Evolutionary conservation across 2,113 vertebrate species (phyloP).

Genomic region (Bubalus kerabau): DNA sequence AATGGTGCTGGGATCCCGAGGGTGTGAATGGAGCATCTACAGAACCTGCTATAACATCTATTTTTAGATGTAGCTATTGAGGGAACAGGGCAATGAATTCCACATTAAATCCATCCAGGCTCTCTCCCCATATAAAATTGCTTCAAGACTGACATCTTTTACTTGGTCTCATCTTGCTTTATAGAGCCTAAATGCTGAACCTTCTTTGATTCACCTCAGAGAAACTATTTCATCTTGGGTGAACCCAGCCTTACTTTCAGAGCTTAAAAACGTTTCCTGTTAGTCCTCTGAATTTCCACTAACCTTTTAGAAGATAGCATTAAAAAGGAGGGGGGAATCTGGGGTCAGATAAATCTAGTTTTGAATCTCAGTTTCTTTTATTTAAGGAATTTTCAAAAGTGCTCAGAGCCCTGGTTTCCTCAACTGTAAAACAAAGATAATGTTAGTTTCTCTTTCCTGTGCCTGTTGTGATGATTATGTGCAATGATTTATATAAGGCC

Average conservation of each 20-base stretch:
- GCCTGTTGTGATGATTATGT: neutral
- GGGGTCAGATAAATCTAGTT: neutral
- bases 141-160: neutral
- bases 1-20: neutral
- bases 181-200: neutral
- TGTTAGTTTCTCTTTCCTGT: neutral
- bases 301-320: neutral
- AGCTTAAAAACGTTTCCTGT: slow-evolving; percentile 18
- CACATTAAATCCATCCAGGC: neutral
- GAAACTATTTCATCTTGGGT: neutral
- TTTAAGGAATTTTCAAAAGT: neutral
- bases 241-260: neutral
- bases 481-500: neutral
- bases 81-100: neutral
- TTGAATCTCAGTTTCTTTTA: neutral
- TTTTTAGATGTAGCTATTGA: neutral
- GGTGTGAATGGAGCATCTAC: neutral
- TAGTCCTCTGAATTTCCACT: neutral
- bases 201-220: neutral
- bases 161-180: neutral
- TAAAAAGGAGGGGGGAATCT: neutral
- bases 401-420: neutral
- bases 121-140: neutral
- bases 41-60: neutral
- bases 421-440: neutral